Evolutionary conservation across 2,797 vertebrate species (phyloP), one percentile per base, ranked within the genome.

Genomic region (Cossypha polioptera): DNA sequence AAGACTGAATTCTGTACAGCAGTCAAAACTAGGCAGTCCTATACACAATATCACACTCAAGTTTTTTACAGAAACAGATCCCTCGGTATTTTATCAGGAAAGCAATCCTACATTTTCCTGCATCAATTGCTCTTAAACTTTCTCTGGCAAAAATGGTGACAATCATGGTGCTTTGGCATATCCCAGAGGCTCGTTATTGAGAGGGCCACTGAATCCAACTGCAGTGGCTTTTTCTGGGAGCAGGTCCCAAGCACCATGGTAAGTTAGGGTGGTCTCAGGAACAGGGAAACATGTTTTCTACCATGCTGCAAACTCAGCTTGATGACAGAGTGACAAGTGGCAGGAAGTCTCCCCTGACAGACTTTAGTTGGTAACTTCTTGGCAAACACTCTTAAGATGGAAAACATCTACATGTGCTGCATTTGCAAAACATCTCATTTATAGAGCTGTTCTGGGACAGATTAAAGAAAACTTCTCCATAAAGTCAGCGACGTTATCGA

Each of bases 391-490:
- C 33, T 4, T 20, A 68, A 82, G 40, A 85, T 4, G 6, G 58
- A 57, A 85, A 89, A 71, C 10, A 85, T 26, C 47, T 71, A 31
- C 0, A 0, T 1, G 0, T 12, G 57, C 42, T 75, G 67, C 54
- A 54, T 61, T 87, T 2, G 6, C 58, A 89, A 72, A 10, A 6
- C 15, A 91, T 47, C 74, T 82, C 63, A 47, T 62, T 91, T 85
- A 73, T 33, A 69, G 5, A 87, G 55, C 35, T 82, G 59, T 31
- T 71, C 58, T 65, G 57, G 68, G 89, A 89, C 33, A 91, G 45
- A 66, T 73, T 85, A 80, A 58, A 95, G 74, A 57, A 55, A 87
- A 76, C 31, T 72, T 92, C 58, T 40, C 13, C 42, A 73, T 67
- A 36, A 90, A 82, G 40, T 22, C 65, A 83, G 72, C 57, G 78